Percentiles rank a stretch among this genome's conserved stretches.
phyloP scores from a whole-genome alignment of 2,888 invertebrate species.

The Eurois occulta region DNA sequence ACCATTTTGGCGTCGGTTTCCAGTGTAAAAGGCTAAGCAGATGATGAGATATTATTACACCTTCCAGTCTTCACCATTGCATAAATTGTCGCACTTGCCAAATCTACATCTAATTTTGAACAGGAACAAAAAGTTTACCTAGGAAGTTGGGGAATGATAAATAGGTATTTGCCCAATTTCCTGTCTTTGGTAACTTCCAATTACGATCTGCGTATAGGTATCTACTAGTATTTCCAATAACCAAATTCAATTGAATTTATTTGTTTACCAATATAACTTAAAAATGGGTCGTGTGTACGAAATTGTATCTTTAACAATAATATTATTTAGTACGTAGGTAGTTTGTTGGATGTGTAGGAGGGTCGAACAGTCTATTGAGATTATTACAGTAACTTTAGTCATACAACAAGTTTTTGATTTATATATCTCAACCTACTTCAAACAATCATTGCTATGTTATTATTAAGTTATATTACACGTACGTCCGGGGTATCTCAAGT shows the following conservation, averaged over 20 bases:
- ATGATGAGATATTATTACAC: neutral
- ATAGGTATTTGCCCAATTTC: neutral
- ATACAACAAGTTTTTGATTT: conserved; percentile 67
- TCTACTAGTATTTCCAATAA: conserved; percentile 25
- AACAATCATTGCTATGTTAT: conserved; percentile 66
- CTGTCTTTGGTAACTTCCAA: neutral
- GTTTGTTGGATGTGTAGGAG: conserved; percentile 33
- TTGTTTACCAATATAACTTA: conserved; percentile 21
- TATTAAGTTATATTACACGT: conserved; percentile 73
- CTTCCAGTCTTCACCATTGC: neutral
- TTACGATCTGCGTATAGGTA: neutral
- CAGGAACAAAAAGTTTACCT: neutral
- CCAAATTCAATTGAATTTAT: neutral
- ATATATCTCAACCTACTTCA: conserved; percentile 63
- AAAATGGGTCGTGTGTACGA: conserved; percentile 25
- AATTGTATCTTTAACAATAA: conserved; percentile 55
- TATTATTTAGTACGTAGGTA: conserved; percentile 41
- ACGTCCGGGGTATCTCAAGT: conserved; percentile 83
- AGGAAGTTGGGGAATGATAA: neutral
- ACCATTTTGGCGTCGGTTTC: neutral
- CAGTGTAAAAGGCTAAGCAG: neutral
- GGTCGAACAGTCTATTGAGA: conserved; percentile 59
- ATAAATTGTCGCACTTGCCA: neutral
- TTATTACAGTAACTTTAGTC: conserved; percentile 59
- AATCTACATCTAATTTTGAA: neutral